Conservation (phyloP, 2,797 vertebrate species). For the Eremophila alpestris region DNA sequence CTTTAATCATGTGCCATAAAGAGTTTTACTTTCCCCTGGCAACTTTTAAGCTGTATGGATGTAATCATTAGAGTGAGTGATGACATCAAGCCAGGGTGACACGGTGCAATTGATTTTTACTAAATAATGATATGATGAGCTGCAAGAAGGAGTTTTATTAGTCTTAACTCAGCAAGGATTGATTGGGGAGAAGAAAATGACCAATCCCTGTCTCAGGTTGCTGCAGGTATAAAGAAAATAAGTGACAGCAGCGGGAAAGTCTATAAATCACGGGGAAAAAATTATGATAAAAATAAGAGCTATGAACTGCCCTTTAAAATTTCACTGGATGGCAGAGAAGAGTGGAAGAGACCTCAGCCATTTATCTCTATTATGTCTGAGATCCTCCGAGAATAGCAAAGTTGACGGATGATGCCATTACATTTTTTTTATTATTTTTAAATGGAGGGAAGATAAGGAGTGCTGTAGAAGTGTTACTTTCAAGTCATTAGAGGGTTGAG, state of each 20-base stretch:
- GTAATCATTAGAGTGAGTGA: conserved; percentile 69
- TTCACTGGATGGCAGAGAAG: conserved; percentile 45
- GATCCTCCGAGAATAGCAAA: conserved; percentile 50
- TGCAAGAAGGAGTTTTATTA: conserved; percentile 63
- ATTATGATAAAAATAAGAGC: conserved; percentile 39
- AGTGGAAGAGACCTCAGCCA: not conserved
- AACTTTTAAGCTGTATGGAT: conserved; percentile 64
- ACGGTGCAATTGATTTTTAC: conserved; percentile 67
- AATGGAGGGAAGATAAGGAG: conserved; percentile 16
- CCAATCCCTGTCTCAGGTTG: conserved; percentile 11
- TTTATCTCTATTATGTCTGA: conserved; percentile 55
- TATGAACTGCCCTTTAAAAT: conserved; percentile 63
- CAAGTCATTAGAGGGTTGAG: not conserved
- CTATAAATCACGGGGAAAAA: conserved; percentile 51
- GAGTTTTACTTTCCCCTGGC: conserved; percentile 66
- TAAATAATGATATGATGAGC: conserved; percentile 70
- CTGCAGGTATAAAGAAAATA: conserved; percentile 39
- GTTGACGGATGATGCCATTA: conserved; percentile 52
- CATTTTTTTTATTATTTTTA: conserved; percentile 54
- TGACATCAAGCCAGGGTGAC: conserved; percentile 68
- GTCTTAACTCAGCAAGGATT: conserved; percentile 62
- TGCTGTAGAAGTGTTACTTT: conserved; percentile 23
- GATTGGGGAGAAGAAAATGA: conserved; percentile 52
- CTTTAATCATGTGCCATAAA: conserved; percentile 55
- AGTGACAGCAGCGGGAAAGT: conserved; percentile 56